Conservation (phyloP, 2,888 invertebrate genomes). For the Taphrorychus bicolor region DNA sequence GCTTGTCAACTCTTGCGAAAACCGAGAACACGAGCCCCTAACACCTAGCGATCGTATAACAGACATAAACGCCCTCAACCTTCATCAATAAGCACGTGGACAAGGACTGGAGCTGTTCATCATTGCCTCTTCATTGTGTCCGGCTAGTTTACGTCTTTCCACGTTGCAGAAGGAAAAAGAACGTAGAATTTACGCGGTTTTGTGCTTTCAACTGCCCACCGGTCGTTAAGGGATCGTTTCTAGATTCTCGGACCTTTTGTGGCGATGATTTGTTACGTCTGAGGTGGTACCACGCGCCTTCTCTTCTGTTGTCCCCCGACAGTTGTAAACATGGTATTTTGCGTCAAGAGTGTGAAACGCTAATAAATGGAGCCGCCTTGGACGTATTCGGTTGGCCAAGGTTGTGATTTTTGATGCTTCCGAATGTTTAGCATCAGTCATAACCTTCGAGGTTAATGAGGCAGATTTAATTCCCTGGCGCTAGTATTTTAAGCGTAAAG, state of each 20-base stretch:
- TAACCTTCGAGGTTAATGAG: neutral
- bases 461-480: too few relatives aligned
- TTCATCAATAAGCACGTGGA: conserved; percentile 21
- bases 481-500: too few relatives aligned
- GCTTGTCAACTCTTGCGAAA: neutral
- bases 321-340: conserved; percentile 12
- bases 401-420: neutral
- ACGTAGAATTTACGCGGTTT: conserved; percentile 18
- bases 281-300: conserved; percentile 25
- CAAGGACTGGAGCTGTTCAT: conserved; percentile 18
- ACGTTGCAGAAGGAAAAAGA: neutral
- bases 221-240: conserved; percentile 29
- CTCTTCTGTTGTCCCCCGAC: conserved; percentile 7
- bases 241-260: conserved; percentile 16
- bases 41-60: neutral
- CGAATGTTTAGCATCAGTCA: too few relatives aligned
- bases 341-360: neutral
- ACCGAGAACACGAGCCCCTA: neutral
- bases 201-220: conserved; percentile 26
- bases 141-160: conserved; percentile 10
- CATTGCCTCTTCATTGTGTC: conserved; percentile 20
- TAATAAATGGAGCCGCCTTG: neutral
- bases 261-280: conserved; percentile 23
- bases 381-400: neutral
- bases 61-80: conserved; percentile 11